Conservation (phyloP, 2,888 invertebrate species). For the Bugulina stolonifera region DNA sequence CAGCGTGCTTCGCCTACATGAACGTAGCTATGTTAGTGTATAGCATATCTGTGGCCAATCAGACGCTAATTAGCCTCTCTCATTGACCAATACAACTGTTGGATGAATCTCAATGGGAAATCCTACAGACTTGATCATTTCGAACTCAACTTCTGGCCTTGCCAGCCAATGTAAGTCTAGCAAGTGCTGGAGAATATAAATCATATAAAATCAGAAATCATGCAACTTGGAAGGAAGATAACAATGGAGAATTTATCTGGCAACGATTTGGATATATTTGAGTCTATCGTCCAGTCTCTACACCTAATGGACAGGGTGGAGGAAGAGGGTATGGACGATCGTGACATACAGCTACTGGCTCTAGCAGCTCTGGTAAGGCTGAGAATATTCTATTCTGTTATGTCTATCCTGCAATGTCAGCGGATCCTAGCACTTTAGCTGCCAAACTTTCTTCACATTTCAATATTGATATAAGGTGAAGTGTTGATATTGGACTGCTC, state of each 20-base stretch:
- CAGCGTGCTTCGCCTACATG: too few species aligned
- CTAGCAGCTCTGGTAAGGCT: constrained; percentile 4
- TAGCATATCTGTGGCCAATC: not conserved
- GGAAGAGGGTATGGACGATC: not conserved
- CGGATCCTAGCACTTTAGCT: too few species aligned
- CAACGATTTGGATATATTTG: constrained; percentile 14
- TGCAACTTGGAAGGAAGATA: not conserved
- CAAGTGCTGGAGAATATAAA: too few species aligned
- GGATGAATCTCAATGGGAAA: not conserved
- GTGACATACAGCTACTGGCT: not conserved
- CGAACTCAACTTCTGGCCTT: not conserved
- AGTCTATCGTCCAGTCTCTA: constrained; percentile 10
- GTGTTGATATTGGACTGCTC: not conserved
- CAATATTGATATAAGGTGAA: not conserved
- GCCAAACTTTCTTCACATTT: not conserved
- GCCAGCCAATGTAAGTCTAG: not conserved
- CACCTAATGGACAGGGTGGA: not conserved
- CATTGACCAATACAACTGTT: not conserved
- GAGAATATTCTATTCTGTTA: too few species aligned
- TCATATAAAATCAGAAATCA: not conserved
- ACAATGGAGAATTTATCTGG: constrained; percentile 11
- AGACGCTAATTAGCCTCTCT: not conserved
- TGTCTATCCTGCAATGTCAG: too few species aligned
- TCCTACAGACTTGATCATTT: not conserved
- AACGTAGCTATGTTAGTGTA: too few species aligned